A percentile compares a stretch with the other conserved stretches of the same genome.
phyloP scores from a whole-genome alignment of 2,888 invertebrate species.

The Sarcophaga carnaria region DNA sequence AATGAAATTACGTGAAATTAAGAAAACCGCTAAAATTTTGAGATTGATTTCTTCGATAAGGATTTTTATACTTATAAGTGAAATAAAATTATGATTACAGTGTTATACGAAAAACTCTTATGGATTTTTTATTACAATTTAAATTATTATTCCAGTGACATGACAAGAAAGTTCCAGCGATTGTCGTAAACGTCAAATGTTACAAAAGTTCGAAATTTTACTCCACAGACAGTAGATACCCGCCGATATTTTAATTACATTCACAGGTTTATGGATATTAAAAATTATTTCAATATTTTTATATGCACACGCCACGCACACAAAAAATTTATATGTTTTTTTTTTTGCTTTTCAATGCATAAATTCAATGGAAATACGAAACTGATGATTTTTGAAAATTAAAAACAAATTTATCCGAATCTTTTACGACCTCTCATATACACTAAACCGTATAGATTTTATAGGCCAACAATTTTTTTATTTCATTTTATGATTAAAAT shows the following conservation, averaged over 20 bases:
- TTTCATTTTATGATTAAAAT: conserved; percentile 27
- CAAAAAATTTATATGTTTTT: not conserved
- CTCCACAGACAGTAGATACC: not conserved
- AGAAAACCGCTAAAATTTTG: too few relatives aligned
- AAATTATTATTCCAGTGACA: too few relatives aligned
- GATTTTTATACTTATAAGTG: too few relatives aligned
- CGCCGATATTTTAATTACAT: not conserved
- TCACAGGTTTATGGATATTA: not conserved
- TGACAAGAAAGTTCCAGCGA: too few relatives aligned
- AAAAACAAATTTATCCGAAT: conserved; percentile 18
- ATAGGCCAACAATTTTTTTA: not conserved
- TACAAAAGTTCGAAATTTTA: not conserved
- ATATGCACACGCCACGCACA: not conserved
- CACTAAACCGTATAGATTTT: not conserved
- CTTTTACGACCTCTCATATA: conserved; percentile 20
- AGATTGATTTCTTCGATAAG: too few relatives aligned
- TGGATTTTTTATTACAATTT: too few relatives aligned
- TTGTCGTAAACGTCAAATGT: too few relatives aligned
- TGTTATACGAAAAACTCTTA: too few relatives aligned
- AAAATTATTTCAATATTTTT: not conserved
- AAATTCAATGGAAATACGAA: too few relatives aligned
- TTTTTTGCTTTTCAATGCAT: not conserved
- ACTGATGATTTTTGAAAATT: too few relatives aligned
- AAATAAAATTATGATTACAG: too few relatives aligned
- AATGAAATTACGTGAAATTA: too few relatives aligned